Evolutionary conservation across 2,113 vertebrate genomes (phyloP), one percentile per base, ranked within the genome.

Genomic region (Numenius arquata): DNA sequence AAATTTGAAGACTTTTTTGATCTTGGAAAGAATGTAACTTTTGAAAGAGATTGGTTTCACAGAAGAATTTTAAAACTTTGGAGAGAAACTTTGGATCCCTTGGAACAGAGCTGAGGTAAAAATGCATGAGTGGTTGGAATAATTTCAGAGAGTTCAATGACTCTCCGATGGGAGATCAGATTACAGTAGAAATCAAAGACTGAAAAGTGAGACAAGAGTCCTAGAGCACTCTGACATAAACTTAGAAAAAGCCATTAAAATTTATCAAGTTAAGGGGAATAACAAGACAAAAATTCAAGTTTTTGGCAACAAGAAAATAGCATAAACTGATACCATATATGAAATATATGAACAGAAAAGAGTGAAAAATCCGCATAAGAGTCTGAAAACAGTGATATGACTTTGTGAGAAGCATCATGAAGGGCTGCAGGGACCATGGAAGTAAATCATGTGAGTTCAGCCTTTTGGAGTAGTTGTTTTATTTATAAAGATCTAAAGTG

Each of bases 171-270:
- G 56, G 36, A 94, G 56, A 75, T 75, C 56, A 89, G 66, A 89
- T 85, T 93, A 82, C 52, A 85, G 53, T 41, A 67, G 47, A 87
- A 95, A 89, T 94, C 89, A 94, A 93, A 89, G 56, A 25, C 70
- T 78, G 47, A 40, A 75, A 94, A 89, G 32, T 81, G 66, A 93
- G 18, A 89, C n/a, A 86, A 86, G 68, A 74, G 27, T 87, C 47
- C n/a, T 93, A 78, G 43, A 95, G 47, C 13, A 52, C 20, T 85
- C 61, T 89, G 56, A 63, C 66, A 53, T 65, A 93, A 93, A 68
- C 41, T 85, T 88, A 40, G 61, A 41, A 85, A 92, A 94, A 86
- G 0, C 0, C 6, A 66, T 74, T 58, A 84, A 86, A 74, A 77
- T 85, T 15, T 74, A 41, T 70, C 10, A 74, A 73, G 36, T 61